A percentile compares a stretch with the other conserved stretches of the same genome.
phyloP scores from a whole-genome alignment of 2,888 invertebrate genomes.

The Lacanobia oleracea region DNA sequence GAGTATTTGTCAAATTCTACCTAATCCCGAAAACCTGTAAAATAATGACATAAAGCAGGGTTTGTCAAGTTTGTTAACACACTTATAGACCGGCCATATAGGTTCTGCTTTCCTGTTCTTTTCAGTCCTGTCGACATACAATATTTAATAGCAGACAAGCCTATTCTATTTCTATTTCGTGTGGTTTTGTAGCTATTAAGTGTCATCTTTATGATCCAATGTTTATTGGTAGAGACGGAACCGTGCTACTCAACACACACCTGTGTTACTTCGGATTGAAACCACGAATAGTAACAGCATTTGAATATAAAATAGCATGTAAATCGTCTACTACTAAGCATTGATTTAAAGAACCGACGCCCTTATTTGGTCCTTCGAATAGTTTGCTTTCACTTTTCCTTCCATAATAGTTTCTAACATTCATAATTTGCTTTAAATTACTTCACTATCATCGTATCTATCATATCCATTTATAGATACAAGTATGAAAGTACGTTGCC shows the following conservation, averaged over 20 bases:
- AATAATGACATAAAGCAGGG: no score
- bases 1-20: no score
- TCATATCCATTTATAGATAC: constrained; percentile 19
- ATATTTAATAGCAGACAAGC: neutral
- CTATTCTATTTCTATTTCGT: neutral
- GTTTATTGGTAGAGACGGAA: constrained; percentile 30
- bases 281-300: constrained; percentile 40
- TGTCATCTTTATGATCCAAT: constrained; percentile 21
- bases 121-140: neutral
- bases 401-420: neutral
- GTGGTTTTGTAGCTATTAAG: neutral
- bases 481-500: constrained; percentile 10
- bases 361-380: constrained; percentile 8
- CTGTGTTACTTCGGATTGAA: constrained; percentile 15
- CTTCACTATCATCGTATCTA: neutral
- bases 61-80: no score
- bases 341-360: constrained; percentile 4
- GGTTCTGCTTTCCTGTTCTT: neutral
- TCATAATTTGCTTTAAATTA: neutral
- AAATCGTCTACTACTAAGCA: constrained; percentile 13
- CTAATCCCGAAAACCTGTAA: no score
- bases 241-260: constrained; percentile 31
- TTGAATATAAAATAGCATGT: constrained; percentile 20
- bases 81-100: no score
- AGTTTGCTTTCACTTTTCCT: constrained; percentile 11